These are phyloP conservation scores for Caenorhabditis virilis DNA, from an alignment of 2,888 invertebrate species.

Conservation along the genomic window DNA sequence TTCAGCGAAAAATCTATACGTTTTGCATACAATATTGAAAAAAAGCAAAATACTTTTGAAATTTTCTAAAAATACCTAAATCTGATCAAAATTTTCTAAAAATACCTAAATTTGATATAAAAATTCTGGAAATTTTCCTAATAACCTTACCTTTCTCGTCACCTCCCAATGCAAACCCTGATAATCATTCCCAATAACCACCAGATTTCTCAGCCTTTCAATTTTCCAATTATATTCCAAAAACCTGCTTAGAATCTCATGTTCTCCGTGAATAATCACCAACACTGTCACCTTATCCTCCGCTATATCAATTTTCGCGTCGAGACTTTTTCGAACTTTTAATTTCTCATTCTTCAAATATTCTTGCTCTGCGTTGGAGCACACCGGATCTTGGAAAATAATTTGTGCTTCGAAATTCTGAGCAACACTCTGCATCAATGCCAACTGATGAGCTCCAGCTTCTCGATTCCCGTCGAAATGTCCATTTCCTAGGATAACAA, in stretches of 20 bases:
- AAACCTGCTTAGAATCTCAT: slow-evolving; percentile 35
- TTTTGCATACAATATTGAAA: no score
- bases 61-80: slow-evolving; percentile 1
- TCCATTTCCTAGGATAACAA: slow-evolving; percentile 50
- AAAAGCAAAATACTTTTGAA: slow-evolving; percentile 20
- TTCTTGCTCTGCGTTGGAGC: slow-evolving; percentile 17
- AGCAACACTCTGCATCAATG: slow-evolving; percentile 29
- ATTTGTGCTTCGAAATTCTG: slow-evolving; percentile 12
- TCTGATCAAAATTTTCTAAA: slow-evolving; percentile 1
- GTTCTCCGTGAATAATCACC: slow-evolving; percentile 34
- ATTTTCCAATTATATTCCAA: slow-evolving; percentile 20
- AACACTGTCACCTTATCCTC: slow-evolving; percentile 6
- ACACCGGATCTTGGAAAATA: slow-evolving; percentile 42
- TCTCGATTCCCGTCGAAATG: slow-evolving; percentile 44
- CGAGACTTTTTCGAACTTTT: slow-evolving; percentile 9
- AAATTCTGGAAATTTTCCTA: no score
- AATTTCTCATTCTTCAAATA: slow-evolving; percentile 30
- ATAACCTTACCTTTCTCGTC: slow-evolving; percentile 1
- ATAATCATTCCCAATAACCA: slow-evolving; percentile 43
- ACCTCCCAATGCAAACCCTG: slow-evolving; percentile 12
- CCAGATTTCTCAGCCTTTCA: slow-evolving; percentile 7
- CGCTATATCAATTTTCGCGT: slow-evolving; percentile 17
- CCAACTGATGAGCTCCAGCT: slow-evolving; percentile 50
- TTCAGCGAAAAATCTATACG: no score
- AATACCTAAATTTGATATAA: slow-evolving; percentile 13